Evolutionary conservation across 2,888 invertebrate species (phyloP).

Genomic region (Blera fallax): DNA sequence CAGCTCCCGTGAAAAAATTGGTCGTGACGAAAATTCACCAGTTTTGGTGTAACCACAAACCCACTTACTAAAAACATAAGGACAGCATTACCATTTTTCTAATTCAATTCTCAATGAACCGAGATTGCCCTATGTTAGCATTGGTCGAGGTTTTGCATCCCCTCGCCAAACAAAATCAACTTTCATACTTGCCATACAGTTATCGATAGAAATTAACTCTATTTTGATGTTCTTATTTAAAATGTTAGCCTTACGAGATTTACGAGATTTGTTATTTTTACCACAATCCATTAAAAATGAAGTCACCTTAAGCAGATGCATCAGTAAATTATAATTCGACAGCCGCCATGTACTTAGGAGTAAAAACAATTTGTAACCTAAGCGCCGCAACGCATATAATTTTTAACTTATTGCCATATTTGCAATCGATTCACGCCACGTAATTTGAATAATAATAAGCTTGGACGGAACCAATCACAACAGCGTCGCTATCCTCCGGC

Average conservation of each 20-base stretch:
- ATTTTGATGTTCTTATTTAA: neutral
- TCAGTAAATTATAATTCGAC: slow-evolving; percentile 13
- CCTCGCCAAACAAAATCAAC: too few relatives aligned
- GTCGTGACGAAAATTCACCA: too few relatives aligned
- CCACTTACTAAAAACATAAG: too few relatives aligned
- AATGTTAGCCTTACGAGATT: neutral
- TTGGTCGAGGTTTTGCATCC: too few relatives aligned
- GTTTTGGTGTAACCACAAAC: too few relatives aligned
- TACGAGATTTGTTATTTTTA: neutral
- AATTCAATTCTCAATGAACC: too few relatives aligned
- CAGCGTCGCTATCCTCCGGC: neutral
- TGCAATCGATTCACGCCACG: slow-evolving; percentile 34
- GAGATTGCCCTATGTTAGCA: too few relatives aligned
- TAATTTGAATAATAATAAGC: slow-evolving; percentile 36
- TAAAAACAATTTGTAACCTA: slow-evolving; percentile 17
- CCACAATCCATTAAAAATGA: neutral
- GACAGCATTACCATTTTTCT: too few relatives aligned
- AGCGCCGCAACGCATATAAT: slow-evolving; percentile 4
- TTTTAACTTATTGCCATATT: slow-evolving; percentile 24
- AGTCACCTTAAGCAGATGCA: slow-evolving; percentile 6
- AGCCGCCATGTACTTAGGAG: neutral
- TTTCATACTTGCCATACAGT: too few relatives aligned
- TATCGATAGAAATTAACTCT: too few relatives aligned
- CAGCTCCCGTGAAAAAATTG: too few relatives aligned
- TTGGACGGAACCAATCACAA: neutral